Evolutionary conservation across 2,113 vertebrate genomes (phyloP).

Genomic region (Tragelaphus imberbis): DNA sequence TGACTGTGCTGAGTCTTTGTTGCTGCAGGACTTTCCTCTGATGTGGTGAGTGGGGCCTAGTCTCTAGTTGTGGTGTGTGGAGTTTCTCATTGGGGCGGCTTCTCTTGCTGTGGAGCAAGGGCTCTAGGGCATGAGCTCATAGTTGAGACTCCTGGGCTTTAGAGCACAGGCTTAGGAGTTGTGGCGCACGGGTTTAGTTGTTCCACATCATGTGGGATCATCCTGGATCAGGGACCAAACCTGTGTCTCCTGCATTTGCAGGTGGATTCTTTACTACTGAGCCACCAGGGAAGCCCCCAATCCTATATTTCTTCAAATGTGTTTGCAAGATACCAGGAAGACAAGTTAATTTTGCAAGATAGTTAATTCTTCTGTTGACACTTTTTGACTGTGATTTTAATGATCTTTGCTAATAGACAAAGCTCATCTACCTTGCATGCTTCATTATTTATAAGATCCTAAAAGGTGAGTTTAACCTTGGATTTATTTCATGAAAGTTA

Average conservation of each 20-base stretch:
- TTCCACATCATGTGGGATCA: background rate
- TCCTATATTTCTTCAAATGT: background rate
- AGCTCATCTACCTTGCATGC: background rate
- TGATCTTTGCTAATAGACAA: background rate
- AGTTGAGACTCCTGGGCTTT: background rate
- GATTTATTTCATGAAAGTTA: background rate
- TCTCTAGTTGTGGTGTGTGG: background rate
- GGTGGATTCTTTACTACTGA: background rate
- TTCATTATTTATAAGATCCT: background rate
- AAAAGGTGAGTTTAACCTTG: background rate
- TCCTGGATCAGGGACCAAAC: background rate
- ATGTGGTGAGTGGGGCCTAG: fast-evolving
- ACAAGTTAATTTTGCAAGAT: background rate
- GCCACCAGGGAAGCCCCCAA: background rate
- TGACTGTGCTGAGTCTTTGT: background rate
- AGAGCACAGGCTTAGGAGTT: background rate
- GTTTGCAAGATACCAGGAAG: background rate
- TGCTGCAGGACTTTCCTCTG: background rate
- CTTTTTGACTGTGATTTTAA: background rate
- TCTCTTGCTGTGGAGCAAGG: background rate
- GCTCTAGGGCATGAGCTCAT: fast-evolving
- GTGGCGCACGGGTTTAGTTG: background rate
- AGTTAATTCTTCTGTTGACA: background rate
- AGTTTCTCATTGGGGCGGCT: background rate
- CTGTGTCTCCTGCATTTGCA: background rate